phyloP scores from a whole-genome alignment of 2,113 vertebrate species.

The Macquaria australasica region DNA sequence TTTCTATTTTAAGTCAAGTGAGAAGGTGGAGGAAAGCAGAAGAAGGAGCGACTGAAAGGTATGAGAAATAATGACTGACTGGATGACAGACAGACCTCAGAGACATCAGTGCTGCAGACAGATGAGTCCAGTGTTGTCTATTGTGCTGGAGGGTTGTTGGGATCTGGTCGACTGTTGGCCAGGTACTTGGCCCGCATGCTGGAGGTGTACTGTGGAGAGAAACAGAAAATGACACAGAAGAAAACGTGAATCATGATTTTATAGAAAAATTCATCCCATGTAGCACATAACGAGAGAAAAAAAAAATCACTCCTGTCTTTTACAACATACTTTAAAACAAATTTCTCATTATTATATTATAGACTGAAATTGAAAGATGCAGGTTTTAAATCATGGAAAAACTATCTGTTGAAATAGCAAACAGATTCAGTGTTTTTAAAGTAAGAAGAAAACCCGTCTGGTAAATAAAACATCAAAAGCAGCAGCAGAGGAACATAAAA shows the following conservation, averaged over 20 bases:
- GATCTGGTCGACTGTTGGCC: slow-evolving; percentile 91
- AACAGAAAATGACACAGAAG: slow-evolving; percentile 23
- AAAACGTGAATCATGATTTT: background rate
- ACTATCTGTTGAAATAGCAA: background rate
- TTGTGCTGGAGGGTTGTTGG: slow-evolving; percentile 84
- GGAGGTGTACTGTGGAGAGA: slow-evolving; percentile 93
- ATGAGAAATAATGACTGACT: background rate
- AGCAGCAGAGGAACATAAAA: background rate
- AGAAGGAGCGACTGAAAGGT: background rate
- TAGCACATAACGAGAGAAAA: too few relatives aligned
- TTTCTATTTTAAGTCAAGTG: slow-evolving; percentile 24
- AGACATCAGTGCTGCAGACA: slow-evolving; percentile 24
- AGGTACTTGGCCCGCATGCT: slow-evolving; percentile 99
- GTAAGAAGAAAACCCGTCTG: background rate
- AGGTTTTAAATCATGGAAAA: background rate
- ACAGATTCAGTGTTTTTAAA: background rate
- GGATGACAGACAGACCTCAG: slow-evolving; percentile 4
- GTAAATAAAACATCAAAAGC: slow-evolving; percentile 28
- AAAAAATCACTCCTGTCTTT: background rate
- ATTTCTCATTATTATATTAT: background rate
- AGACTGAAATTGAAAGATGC: background rate
- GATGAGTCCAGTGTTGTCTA: slow-evolving; percentile 68
- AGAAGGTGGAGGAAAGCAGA: slow-evolving; percentile 9
- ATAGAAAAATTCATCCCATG: background rate
- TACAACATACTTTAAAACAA: background rate